Percentiles rank a stretch among this genome's conserved stretches.
Conservation (phyloP, 2,888 invertebrate genomes). For the Drosophila mettleri region DNA sequence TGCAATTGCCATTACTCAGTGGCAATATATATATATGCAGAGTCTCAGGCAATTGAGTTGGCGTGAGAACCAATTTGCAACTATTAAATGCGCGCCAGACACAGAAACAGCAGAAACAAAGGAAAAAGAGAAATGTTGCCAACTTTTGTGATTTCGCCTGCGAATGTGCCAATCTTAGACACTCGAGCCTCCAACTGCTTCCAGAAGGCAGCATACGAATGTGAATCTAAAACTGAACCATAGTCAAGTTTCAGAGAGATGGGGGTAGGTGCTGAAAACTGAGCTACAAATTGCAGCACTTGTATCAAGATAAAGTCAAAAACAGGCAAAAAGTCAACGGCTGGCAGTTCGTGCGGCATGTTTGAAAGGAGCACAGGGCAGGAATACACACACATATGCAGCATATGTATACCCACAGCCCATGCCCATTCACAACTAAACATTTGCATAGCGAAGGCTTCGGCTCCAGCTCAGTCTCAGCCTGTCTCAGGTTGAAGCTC, state of each 20-base stretch:
- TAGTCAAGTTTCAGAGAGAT: slow-evolving; percentile 22
- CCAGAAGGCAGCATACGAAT: slow-evolving; percentile 13
- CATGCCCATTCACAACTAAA: neutral
- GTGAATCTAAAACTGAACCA: slow-evolving; percentile 11
- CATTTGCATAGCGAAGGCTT: slow-evolving; percentile 50
- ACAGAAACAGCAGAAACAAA: slow-evolving; percentile 25
- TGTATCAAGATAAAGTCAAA: slow-evolving; percentile 76
- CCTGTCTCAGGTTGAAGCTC: slow-evolving; percentile 13
- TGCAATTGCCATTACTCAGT: slow-evolving; percentile 42
- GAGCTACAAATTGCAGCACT: slow-evolving; percentile 76
- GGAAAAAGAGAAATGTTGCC: slow-evolving; percentile 38
- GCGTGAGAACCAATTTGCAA: slow-evolving; percentile 77
- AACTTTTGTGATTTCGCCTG: slow-evolving; percentile 50
- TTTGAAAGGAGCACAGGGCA: slow-evolving; percentile 40
- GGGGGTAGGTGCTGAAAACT: slow-evolving; percentile 42
- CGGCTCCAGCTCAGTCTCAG: neutral
- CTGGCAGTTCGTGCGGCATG: slow-evolving; percentile 55
- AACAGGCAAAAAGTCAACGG: slow-evolving; percentile 64
- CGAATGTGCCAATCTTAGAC: slow-evolving; percentile 54
- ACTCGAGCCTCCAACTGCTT: slow-evolving; percentile 20
- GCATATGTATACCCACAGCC: slow-evolving; percentile 4
- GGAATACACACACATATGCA: neutral
- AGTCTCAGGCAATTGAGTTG: slow-evolving; percentile 46
- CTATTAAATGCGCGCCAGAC: slow-evolving; percentile 73
- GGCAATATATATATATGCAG: slow-evolving; percentile 23